phyloP scores from a whole-genome alignment of 2,113 vertebrate species.

The Tupaia chinensis region DNA sequence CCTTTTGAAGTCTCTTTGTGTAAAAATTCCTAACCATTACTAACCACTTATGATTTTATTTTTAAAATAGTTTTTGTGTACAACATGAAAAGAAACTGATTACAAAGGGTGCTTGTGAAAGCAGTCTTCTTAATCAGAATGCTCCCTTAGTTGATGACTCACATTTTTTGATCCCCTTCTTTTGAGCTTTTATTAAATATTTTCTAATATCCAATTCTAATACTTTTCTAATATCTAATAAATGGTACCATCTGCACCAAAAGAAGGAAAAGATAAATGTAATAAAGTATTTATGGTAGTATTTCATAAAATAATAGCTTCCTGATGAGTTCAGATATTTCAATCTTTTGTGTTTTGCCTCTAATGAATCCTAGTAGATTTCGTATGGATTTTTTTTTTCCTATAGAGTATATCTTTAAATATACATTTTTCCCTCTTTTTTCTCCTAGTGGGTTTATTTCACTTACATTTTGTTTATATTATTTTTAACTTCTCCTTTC shows the following conservation, averaged over 20 bases:
- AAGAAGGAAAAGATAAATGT: constrained; percentile 12
- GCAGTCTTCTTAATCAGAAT: not conserved
- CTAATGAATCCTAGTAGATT: not conserved
- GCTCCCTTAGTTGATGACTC: not conserved
- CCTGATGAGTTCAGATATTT: not conserved
- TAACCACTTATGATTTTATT: not conserved
- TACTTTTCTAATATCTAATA: not conserved
- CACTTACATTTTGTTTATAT: not conserved
- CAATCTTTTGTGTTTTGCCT: not conserved
- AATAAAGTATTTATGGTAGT: not conserved
- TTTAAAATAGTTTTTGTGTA: not conserved
- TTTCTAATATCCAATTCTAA: not conserved
- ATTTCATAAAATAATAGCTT: not conserved
- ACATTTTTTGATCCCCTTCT: not conserved
- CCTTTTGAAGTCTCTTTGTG: too few relatives aligned
- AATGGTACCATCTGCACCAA: not conserved
- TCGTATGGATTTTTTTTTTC: not conserved
- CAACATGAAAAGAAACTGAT: not conserved
- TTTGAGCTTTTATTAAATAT: not conserved
- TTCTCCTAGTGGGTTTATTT: constrained; percentile 2
- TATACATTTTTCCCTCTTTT: not conserved
- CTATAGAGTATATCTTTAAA: not conserved
- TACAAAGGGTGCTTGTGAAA: not conserved
- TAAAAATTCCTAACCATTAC: not conserved
- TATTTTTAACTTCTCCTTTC: not conserved